Evolutionary conservation across 2,797 vertebrate genomes (phyloP).

Genomic region (Anas bahamensis): DNA sequence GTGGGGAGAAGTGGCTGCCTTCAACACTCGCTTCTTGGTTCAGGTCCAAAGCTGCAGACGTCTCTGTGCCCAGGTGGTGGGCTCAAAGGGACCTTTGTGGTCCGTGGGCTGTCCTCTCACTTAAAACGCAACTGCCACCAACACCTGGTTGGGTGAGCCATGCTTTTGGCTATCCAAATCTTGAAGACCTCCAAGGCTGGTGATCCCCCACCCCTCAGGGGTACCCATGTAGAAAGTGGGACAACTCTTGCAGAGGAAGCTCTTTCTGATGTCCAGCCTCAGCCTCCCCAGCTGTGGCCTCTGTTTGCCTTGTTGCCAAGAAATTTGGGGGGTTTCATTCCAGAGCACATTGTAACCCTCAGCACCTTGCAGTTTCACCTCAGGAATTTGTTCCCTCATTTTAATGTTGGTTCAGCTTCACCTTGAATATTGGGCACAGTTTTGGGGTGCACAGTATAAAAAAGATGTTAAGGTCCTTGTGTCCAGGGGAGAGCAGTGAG

Average conservation of each 20-base stretch:
- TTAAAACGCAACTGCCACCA: neutral
- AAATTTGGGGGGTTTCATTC: neutral
- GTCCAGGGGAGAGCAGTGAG: too few species aligned
- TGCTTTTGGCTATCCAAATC: neutral
- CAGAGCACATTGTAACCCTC: neutral
- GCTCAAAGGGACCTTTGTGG: neutral
- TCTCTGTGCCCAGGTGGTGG: neutral
- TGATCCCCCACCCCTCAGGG: neutral
- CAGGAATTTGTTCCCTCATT: neutral
- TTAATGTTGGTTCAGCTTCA: neutral
- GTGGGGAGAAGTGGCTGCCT: neutral
- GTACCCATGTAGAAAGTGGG: neutral
- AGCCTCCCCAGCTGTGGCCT: neutral
- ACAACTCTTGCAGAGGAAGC: neutral
- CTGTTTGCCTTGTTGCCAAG: neutral
- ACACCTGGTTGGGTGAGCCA: fast-evolving
- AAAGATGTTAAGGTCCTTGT: too few species aligned
- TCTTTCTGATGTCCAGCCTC: neutral
- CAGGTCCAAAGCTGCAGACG: neutral
- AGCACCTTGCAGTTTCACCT: fast-evolving
- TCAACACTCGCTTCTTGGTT: fast-evolving
- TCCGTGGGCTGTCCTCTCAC: too few species aligned
- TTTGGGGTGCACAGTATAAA: too few species aligned
- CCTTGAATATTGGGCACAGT: too few species aligned
- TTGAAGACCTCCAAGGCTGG: neutral